A percentile compares a stretch with the other conserved stretches of the same genome.
These are phyloP conservation scores for Bovichtus diacanthus DNA, from an alignment of 2,797 vertebrate species.

Conservation along the genomic window DNA sequence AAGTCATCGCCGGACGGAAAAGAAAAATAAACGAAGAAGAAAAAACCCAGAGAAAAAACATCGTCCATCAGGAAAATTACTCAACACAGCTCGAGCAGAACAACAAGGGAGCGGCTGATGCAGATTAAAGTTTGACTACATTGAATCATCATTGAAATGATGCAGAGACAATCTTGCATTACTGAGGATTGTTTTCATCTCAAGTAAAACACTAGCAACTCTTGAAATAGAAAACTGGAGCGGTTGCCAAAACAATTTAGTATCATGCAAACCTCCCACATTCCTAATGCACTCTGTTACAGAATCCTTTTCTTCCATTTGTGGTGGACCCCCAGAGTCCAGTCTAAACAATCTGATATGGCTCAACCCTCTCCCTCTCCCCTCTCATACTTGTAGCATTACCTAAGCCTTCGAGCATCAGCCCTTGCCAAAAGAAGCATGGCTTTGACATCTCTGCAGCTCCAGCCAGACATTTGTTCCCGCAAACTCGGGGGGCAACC, in stretches of 20 bases:
- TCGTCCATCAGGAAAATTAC: conserved; percentile 15
- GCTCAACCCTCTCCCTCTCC: conserved; percentile 40
- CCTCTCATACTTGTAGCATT: conserved; percentile 63
- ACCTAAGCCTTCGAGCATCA: conserved; percentile 48
- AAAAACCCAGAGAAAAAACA: conserved; percentile 14
- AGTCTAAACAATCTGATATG: conserved; percentile 73
- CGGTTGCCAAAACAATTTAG: conserved; percentile 57
- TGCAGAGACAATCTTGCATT: conserved; percentile 9
- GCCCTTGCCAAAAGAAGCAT: conserved; percentile 66
- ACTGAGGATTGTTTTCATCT: conserved; percentile 36
- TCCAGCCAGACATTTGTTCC: conserved; percentile 59
- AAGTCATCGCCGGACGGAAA: background rate
- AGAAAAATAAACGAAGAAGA: conserved; percentile 2
- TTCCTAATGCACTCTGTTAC: conserved; percentile 59
- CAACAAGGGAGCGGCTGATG: conserved; percentile 10
- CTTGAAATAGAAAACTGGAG: conserved; percentile 52
- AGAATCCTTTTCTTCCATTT: conserved; percentile 61
- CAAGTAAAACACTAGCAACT: conserved; percentile 30
- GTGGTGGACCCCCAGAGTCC: conserved; percentile 63
- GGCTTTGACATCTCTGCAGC: conserved; percentile 52
- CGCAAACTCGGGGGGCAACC: conserved; percentile 41
- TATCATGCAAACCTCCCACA: conserved; percentile 62
- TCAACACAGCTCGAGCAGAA: conserved; percentile 2
- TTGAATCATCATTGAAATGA: conserved; percentile 26
- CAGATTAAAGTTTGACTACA: conserved; percentile 20